Percentiles rank a stretch among this genome's conserved stretches.
These are phyloP conservation scores for Thereva nobilitata DNA, from an alignment of 2,888 invertebrate species.

Conservation along the genomic window DNA sequence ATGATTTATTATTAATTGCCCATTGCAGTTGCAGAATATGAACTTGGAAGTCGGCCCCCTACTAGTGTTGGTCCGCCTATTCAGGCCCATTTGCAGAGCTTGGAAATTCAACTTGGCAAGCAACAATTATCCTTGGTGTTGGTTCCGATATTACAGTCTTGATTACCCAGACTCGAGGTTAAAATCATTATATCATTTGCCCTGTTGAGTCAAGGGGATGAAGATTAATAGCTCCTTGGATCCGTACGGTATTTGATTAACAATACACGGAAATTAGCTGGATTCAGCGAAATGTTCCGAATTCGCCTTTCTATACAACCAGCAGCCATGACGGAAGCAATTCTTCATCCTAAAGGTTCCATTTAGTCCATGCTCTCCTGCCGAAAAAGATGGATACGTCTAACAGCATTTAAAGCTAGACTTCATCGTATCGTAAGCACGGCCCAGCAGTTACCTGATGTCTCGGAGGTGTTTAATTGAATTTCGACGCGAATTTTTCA, in stretches of 20 bases:
- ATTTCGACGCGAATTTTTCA: conserved; percentile 21
- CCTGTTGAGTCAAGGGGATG: conserved; percentile 37
- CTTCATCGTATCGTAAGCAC: background rate
- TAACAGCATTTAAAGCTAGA: background rate
- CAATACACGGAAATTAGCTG: conserved; percentile 32
- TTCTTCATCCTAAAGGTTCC: conserved; percentile 16
- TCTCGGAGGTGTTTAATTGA: conserved; percentile 20
- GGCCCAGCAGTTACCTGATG: background rate
- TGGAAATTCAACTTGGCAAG: conserved; percentile 18
- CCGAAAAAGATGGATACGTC: background rate
- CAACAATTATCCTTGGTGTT: conserved; percentile 31
- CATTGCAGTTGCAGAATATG: conserved; percentile 32
- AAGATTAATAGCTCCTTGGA: conserved; percentile 36
- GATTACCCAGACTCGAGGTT: conserved; percentile 33
- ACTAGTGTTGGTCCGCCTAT: background rate
- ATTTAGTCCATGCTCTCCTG: background rate
- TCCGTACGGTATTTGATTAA: conserved; percentile 32
- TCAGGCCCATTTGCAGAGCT: conserved; percentile 1
- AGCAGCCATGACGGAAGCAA: conserved; percentile 23
- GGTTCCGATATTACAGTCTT: conserved; percentile 33
- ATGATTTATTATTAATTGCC: conserved; percentile 42
- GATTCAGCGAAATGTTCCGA: conserved; percentile 14
- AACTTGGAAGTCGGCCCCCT: conserved; percentile 1
- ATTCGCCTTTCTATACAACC: conserved; percentile 12
- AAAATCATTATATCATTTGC: conserved; percentile 37